phyloP scores from a whole-genome alignment of 2,113 vertebrate genomes.

The Neodontobutis hainanensis region DNA sequence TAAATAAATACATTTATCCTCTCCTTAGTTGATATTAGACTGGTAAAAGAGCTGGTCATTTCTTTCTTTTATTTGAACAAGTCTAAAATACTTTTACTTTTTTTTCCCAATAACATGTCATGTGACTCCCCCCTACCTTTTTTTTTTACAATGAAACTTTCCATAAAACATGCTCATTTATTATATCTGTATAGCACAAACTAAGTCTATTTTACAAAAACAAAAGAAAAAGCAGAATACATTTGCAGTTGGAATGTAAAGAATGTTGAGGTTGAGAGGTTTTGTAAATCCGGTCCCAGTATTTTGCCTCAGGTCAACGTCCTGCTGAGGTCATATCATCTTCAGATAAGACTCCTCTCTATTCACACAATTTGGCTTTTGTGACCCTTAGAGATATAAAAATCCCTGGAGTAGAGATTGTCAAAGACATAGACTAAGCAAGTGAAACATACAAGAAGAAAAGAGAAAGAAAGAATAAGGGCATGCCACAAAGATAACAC shows the following conservation, averaged over 20 bases:
- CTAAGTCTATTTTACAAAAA: too few relatives aligned
- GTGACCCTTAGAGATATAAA: not conserved
- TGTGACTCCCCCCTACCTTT: too few relatives aligned
- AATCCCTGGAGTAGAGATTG: not conserved
- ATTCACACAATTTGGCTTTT: not conserved
- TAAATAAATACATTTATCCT: too few relatives aligned
- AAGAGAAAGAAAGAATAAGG: not conserved
- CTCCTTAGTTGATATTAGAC: too few relatives aligned
- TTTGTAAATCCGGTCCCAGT: too few relatives aligned
- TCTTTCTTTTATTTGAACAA: too few relatives aligned
- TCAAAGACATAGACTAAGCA: not conserved
- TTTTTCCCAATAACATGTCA: too few relatives aligned
- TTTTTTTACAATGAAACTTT: too few relatives aligned
- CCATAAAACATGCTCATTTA: too few relatives aligned
- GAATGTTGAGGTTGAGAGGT: not conserved
- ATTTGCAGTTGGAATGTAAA: not conserved
- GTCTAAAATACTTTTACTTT: too few relatives aligned
- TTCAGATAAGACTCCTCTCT: not conserved
- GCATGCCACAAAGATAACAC: not conserved
- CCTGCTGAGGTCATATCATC: not conserved
- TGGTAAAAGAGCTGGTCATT: too few relatives aligned
- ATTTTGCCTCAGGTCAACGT: not conserved
- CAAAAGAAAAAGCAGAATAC: not conserved
- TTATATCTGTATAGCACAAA: too few relatives aligned
- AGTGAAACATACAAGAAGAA: not conserved